Evolutionary conservation across 2,113 vertebrate genomes (phyloP), one percentile per base, ranked within the genome.

Genomic region (Urocolius indicus): DNA sequence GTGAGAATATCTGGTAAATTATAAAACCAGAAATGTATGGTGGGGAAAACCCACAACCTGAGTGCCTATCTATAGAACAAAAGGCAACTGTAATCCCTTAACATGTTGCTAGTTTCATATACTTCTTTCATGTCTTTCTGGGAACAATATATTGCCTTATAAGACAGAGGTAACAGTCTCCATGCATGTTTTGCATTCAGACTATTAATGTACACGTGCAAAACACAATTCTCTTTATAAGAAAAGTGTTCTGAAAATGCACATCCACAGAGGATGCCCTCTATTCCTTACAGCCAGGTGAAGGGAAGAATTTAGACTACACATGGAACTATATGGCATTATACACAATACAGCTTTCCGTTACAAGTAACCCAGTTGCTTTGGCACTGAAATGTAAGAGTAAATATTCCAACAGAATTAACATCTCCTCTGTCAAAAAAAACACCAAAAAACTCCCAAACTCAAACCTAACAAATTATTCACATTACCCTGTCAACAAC

Each of bases 151-250:
- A 29, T 27, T 34, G 26, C 17, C 83, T 66, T 77, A 2, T 10
- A 38, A 46, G 3, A 51, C 16, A 83, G n/a, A 72, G 0, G 0
- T 8, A 52, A 29, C 11, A 62, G 10, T 8, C 46, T n/a, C n/a
- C 27, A 5, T 5, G 15, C 22, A 71, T 43, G 22, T 66, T 85
- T 84, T 88, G 63, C 29, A 80, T 48, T 68, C 55, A 71, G n/a
- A 62, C 10, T 69, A 32, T 69, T 58, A 41, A 54, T 17, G 41
- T 0, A 5, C 0, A 5, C 6, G 14, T 30, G 14, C 10, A 7
- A 75, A 78, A 16, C 18, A 65, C 81, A 90, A 84, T 2, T 19
- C 9, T 57, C 34, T 22, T 65, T 12, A 1, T 6, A 24, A 34
- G 45, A 65, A 23, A 45, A 52, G 13, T 3, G 5, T 72, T 67